Base-by-base conservation (phyloP, 1,140 invertebrate species). In the Lineus longissimus region DNA sequence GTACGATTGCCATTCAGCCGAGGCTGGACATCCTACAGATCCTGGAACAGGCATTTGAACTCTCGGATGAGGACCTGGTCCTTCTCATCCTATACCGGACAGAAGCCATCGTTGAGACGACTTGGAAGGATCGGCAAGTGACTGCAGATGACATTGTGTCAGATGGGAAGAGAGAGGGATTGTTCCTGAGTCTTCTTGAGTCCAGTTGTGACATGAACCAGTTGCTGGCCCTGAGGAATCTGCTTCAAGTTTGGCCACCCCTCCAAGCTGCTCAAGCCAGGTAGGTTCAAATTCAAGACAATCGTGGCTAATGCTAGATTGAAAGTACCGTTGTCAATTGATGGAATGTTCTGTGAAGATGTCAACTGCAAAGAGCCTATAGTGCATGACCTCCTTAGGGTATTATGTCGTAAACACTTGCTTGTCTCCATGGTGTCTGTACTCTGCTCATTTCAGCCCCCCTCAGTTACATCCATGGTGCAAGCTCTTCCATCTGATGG, bases 1-100 rank as follows among this genome's bases (percentile, higher is more conserved):
- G 64, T 13, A 63, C 57, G 59, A 62, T 79, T 11, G 56, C 65
- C 55, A 72, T 76, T 9, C 64, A 74, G 55, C 69, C 71, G 7
- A 61, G 76, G 51, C 70, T 77, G 17, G 69, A 73, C 62, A 68
- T 77, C 1, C 63, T 79, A 23, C 59, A 71, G 54, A 69, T 75
- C 22, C 60, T 79, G 4, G 76, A 76, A 65, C 72, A 77, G 72
- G 73, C 69, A 41, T 76, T 76, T 63, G 51, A 67, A 19, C 58
- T 77, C 17, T 67, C 65, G 55, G 69, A 69, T n/a, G 70, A 69
- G 43, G 75, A 77, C 51, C 43, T 60, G 22, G 65, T 70, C 0
- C 61, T 77, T 22, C 60, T 77, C 25, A 67, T 66, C 22, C 59
- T 76, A 23, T 77, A 76, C 65, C 67, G 73, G 63, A 75, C 74